Evolutionary conservation across 2,113 vertebrate species (phyloP).

Genomic region (Lonchura striata): DNA sequence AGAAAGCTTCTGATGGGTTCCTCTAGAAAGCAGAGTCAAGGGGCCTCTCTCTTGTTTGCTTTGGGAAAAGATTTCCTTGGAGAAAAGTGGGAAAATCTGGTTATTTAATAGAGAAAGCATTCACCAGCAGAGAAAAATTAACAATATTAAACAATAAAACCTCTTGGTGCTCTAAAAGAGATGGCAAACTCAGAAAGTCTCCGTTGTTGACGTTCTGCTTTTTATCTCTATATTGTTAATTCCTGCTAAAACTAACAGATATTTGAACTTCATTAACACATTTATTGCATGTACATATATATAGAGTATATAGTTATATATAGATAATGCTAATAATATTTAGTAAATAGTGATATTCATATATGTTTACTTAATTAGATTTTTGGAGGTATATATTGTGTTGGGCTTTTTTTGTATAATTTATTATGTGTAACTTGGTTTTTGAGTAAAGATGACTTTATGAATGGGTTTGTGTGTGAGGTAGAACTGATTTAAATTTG

Average conservation of each 20-base stretch:
- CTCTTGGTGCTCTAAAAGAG: not conserved
- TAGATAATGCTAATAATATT: not conserved
- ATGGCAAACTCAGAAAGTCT: not conserved
- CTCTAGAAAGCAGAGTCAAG: not conserved
- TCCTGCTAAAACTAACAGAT: not conserved
- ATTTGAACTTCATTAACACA: not conserved
- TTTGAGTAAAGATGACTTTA: not conserved
- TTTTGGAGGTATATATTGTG: not conserved
- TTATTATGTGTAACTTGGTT: not conserved
- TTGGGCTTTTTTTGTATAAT: not conserved
- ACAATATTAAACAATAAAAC: not conserved
- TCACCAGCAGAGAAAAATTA: not conserved
- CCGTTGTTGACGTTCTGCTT: not conserved
- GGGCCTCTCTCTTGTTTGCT: not conserved
- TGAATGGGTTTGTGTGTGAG: not conserved
- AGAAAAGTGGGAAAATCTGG: not conserved
- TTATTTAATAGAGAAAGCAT: not conserved
- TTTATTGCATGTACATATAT: not conserved
- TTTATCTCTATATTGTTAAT: not conserved
- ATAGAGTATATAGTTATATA: not conserved
- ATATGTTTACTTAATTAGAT: not conserved
- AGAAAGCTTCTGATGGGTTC: not conserved
- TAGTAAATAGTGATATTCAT: not conserved
- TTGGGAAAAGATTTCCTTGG: not conserved
- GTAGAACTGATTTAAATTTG: no score